Base-by-base conservation (phyloP, 2,113 vertebrate genomes). In the Amia ocellicauda region DNA sequence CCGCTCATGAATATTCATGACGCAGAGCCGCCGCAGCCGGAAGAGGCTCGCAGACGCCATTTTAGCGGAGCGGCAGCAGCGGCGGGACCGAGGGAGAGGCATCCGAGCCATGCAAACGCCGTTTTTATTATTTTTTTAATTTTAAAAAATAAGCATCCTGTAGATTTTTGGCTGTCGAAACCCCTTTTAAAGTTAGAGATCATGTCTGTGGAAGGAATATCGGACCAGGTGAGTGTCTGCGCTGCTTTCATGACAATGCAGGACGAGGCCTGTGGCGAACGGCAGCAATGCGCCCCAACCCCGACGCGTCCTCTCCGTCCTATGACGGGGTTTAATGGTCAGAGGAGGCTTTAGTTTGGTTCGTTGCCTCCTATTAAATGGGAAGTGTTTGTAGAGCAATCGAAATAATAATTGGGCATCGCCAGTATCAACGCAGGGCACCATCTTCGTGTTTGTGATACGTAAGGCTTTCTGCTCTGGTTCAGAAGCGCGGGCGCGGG, bases 131-230 rank as follows among this genome's bases (percentile, higher is more conserved):
- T 54, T 50, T 57, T 63, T 64, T 72, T 67, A 4, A 61, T 3
- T 55, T 60, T 66, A 58, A 10, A 53, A 56, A 23, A 28, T 17
- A 31, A 8, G 54, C 28, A 36, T 57, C 20, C 26, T 59, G 31
- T 61, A 58, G 54, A 58, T 73, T 43, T 66, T 69, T 47, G 13
- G 70, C 52, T 22, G 20, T 51, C 56, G 22, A 13, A 17, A 13
- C 43, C 65, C 56, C 59, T 74, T 73, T 58, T 70, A 62, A 60
- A 36, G 23, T n/a, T 19, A 31, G 64, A 75, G 78, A 80, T 60
- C 70, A 90, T 90, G 89, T 69, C 86, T 69, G 69, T 79, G 66
- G 89, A 90, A 64, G 79, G 68, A 77, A 22, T 84, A 36, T 77
- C 83, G 69, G 89, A 91, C 56, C 88, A 91, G 89, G 89, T 90